Percentiles rank a stretch among this genome's conserved stretches.
Conservation (phyloP, 1,140 invertebrate species). For the Phortica variegata region DNA sequence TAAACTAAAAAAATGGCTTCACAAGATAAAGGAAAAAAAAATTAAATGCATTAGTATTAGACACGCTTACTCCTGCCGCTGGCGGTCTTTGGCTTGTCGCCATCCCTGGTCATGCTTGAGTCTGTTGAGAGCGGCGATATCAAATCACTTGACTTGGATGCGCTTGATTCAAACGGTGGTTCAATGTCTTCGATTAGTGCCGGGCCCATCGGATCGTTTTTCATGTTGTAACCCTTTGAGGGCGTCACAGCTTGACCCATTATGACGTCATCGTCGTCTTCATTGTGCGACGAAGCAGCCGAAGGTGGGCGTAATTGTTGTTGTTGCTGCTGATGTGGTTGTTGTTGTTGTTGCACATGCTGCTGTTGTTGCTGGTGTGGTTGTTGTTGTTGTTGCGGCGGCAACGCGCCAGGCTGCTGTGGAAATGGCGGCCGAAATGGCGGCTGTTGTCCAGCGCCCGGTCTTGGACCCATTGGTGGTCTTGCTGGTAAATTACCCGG, state of each 20-base stretch:
- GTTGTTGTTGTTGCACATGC: slow-evolving; percentile 21
- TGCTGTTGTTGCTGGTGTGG: slow-evolving; percentile 23
- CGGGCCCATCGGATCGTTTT: slow-evolving; percentile 40
- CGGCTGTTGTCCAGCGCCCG: slow-evolving; percentile 32
- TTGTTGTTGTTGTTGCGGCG: slow-evolving; percentile 68
- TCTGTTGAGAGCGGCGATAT: slow-evolving; percentile 1
- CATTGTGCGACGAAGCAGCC: slow-evolving; percentile 30
- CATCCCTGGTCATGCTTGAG: slow-evolving; percentile 25
- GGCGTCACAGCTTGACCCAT: slow-evolving; percentile 50
- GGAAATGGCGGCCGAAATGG: slow-evolving; percentile 12
- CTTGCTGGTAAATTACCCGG: slow-evolving; percentile 44
- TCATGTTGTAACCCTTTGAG: slow-evolving; percentile 30
- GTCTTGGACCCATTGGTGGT: slow-evolving; percentile 12
- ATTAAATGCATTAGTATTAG: background rate
- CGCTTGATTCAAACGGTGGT: slow-evolving; percentile 32
- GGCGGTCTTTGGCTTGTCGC: no score
- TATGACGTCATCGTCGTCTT: slow-evolving; percentile 53
- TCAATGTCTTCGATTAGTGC: slow-evolving; percentile 40
- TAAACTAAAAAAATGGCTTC: slow-evolving; percentile 26
- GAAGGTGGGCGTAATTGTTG: slow-evolving; percentile 38
- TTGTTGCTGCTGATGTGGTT: slow-evolving; percentile 14
- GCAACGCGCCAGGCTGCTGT: slow-evolving; percentile 20
- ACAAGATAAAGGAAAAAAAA: slow-evolving; percentile 6
- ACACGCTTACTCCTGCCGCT: no score
- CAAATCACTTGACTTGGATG: slow-evolving; percentile 7